Evolutionary conservation across 2,113 vertebrate genomes (phyloP).

Genomic region (Grammomys surdaster): DNA sequence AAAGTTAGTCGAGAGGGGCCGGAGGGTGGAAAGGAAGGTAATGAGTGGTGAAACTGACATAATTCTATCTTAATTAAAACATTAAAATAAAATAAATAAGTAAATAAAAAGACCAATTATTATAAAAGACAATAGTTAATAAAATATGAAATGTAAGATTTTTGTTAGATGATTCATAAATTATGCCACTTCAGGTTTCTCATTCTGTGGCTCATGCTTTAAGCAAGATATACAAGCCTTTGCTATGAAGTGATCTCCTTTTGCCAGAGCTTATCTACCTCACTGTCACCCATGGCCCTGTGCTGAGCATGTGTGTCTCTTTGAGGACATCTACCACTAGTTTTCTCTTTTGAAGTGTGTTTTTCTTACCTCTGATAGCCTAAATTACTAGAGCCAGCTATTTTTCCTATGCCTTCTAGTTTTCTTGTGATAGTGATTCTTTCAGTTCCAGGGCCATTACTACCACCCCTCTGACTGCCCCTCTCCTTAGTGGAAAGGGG

Average conservation of each 20-base stretch:
- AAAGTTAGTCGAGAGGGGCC: background rate
- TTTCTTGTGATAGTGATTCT: too few relatives aligned
- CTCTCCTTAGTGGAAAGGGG: background rate
- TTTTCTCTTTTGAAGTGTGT: background rate
- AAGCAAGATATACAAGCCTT: background rate
- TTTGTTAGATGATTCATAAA: background rate
- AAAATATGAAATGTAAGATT: background rate
- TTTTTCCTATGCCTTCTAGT: background rate
- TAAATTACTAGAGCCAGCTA: background rate
- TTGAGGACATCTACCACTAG: background rate
- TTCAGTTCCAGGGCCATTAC: too few relatives aligned
- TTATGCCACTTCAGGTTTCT: background rate
- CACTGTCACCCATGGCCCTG: too few relatives aligned
- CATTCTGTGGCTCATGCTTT: background rate
- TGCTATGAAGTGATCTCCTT: accelerated
- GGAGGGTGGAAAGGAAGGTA: background rate
- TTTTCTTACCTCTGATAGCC: background rate
- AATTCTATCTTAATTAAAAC: background rate
- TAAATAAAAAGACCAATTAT: background rate
- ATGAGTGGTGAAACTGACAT: background rate
- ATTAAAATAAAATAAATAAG: background rate
- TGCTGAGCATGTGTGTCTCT: background rate
- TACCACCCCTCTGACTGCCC: too few relatives aligned
- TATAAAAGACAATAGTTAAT: background rate
- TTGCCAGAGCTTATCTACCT: background rate